Conservation (phyloP, 1,140 invertebrate species). For the Lineus longissimus region DNA sequence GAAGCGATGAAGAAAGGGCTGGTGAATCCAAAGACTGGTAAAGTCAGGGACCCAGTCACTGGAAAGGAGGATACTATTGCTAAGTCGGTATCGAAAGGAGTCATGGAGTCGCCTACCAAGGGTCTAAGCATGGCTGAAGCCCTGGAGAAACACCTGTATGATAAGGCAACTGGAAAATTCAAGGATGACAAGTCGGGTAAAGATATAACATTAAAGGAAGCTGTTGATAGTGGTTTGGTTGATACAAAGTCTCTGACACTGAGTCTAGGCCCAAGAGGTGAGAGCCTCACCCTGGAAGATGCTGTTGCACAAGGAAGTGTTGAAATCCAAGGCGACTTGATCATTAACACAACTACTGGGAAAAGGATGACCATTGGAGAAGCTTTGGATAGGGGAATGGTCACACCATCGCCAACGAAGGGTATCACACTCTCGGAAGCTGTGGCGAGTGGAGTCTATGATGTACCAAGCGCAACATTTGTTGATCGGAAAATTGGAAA, state of each 20-base stretch:
- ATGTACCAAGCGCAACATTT: slow-evolving; percentile 46
- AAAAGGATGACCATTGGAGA: slow-evolving; percentile 20
- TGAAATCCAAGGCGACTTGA: neutral
- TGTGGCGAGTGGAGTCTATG: no score
- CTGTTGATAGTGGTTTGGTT: slow-evolving; percentile 75
- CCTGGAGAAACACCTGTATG: slow-evolving; percentile 74
- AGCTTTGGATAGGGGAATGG: slow-evolving; percentile 33
- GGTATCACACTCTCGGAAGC: no score
- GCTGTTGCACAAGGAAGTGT: slow-evolving; percentile 2
- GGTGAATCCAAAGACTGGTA: slow-evolving; percentile 77
- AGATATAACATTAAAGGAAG: slow-evolving; percentile 76
- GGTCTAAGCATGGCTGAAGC: slow-evolving; percentile 81
- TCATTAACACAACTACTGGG: slow-evolving; percentile 14
- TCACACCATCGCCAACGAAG: slow-evolving; percentile 43
- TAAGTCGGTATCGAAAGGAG: slow-evolving; percentile 71
- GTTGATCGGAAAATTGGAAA: slow-evolving; percentile 67
- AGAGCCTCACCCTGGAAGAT: slow-evolving; percentile 65
- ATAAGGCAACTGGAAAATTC: slow-evolving; percentile 68
- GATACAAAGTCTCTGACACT: neutral
- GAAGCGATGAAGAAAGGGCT: slow-evolving; percentile 84
- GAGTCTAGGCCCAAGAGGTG: neutral
- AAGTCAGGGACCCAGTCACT: slow-evolving; percentile 64
- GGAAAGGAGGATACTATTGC: slow-evolving; percentile 75
- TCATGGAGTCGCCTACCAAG: slow-evolving; percentile 57
- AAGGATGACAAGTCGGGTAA: slow-evolving; percentile 65